phyloP scores from a whole-genome alignment of 2,113 vertebrate genomes.

The Genyomyrus donnyi region DNA sequence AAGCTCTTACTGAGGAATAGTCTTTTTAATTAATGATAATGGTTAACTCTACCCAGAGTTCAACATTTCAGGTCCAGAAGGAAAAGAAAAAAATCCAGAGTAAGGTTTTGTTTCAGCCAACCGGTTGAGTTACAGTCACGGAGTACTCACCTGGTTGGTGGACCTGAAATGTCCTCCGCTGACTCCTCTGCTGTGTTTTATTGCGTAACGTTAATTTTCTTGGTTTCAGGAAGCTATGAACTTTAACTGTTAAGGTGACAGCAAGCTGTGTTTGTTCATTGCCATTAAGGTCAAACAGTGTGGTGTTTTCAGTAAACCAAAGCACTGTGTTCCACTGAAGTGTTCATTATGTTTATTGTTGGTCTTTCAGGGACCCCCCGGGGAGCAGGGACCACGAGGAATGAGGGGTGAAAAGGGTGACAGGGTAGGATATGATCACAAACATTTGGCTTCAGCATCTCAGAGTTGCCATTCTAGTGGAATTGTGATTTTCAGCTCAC shows the following conservation, averaged over 20 bases:
- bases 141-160: background rate
- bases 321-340: background rate
- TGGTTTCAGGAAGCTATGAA: background rate
- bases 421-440: constrained; percentile 58
- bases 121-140: background rate
- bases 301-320: background rate
- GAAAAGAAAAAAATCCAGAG: background rate
- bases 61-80: background rate
- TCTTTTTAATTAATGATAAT: background rate
- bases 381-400: constrained; percentile 81
- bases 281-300: background rate
- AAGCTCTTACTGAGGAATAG: background rate
- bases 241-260: background rate
- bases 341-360: constrained; percentile 6
- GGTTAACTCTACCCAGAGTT: background rate
- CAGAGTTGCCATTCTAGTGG: background rate
- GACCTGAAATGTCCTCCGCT: background rate
- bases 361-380: constrained; percentile 71
- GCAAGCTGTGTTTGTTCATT: background rate
- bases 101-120: background rate
- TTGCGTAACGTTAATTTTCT: background rate
- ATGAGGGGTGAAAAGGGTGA: constrained; percentile 79
- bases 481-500: background rate
- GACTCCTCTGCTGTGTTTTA: background rate
- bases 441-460: constrained; percentile 16